Evolutionary conservation across 2,797 vertebrate species (phyloP).

Genomic region (Syndactyla subalaris): DNA sequence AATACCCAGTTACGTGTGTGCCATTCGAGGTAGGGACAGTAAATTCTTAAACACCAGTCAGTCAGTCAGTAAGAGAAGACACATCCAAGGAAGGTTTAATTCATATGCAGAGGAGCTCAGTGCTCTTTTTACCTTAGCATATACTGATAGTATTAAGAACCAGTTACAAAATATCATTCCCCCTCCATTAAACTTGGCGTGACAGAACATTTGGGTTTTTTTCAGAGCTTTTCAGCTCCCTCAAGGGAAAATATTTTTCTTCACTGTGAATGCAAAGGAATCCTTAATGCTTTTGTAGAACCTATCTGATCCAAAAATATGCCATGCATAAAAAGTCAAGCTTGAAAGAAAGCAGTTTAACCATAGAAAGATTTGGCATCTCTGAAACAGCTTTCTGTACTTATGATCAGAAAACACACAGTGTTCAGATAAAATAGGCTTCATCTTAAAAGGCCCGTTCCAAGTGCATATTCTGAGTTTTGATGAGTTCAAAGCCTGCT

Average conservation of each 20-base stretch:
- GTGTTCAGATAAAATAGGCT: background rate
- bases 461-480: background rate
- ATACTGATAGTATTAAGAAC: background rate
- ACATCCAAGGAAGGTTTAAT: background rate
- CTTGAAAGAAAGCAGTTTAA: slow-evolving; percentile 5
- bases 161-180: background rate
- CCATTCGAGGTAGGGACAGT: background rate
- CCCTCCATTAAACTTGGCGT: background rate
- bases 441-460: background rate
- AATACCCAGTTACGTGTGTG: background rate
- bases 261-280: background rate
- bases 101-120: background rate
- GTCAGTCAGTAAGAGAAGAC: background rate
- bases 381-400: background rate
- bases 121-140: background rate
- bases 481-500: slow-evolving; percentile 5
- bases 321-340: background rate
- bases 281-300: background rate
- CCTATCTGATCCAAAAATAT: background rate
- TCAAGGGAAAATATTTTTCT: background rate
- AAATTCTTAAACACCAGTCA: background rate
- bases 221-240: background rate
- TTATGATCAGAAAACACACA: background rate
- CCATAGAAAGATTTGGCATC: background rate
- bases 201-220: background rate